These are phyloP conservation scores for Escarpia spicata DNA, from an alignment of 2,888 invertebrate genomes.

Conservation along the genomic window DNA sequence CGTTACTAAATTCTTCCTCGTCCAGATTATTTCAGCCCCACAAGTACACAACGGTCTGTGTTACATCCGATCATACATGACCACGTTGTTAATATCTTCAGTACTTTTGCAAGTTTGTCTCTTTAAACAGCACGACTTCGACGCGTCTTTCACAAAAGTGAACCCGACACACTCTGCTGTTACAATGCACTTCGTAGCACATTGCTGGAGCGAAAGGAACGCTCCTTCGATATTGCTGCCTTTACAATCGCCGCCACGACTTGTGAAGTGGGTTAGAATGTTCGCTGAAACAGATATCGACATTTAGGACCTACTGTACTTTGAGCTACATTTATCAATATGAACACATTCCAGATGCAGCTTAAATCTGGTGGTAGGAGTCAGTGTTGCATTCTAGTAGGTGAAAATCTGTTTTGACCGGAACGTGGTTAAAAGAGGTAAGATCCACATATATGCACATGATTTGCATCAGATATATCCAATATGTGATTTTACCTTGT, in stretches of 20 bases:
- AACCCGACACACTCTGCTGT: not conserved
- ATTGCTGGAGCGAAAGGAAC: not conserved
- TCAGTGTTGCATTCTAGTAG: no score
- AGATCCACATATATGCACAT: no score
- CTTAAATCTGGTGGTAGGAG: no score
- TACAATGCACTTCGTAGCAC: not conserved
- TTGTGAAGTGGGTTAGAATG: not conserved
- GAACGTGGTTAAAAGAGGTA: no score
- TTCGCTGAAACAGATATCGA: not conserved
- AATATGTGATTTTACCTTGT: no score
- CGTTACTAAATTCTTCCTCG: no score
- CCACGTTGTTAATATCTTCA: not conserved
- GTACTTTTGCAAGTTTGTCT: not conserved
- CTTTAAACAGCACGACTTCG: not conserved
- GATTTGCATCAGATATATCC: no score
- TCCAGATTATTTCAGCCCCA: no score
- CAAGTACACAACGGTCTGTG: no score
- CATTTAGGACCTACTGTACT: not conserved
- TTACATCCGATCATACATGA: not conserved
- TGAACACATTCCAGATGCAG: no score
- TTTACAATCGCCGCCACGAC: not conserved
- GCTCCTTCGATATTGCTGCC: not conserved
- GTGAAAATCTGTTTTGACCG: no score
- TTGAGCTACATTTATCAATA: no score
- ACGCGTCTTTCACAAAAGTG: not conserved